Evolutionary conservation across 2,888 invertebrate genomes (phyloP), one percentile per base, ranked within the genome.

Genomic region (Clanis bilineata): DNA sequence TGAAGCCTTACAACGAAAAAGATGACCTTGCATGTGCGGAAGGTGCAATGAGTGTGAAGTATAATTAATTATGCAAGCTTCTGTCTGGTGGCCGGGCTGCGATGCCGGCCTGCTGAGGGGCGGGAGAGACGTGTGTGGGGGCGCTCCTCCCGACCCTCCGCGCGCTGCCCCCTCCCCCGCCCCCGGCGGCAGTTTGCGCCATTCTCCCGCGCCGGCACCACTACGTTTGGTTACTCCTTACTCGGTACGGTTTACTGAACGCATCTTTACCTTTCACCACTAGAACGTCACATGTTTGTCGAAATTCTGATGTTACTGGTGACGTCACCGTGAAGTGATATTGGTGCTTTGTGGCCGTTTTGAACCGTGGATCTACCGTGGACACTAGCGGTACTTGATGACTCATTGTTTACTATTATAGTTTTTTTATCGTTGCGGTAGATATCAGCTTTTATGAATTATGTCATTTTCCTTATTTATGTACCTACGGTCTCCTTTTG

Each of bases 21-120:
- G 77, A 76, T 87, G 89, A 90, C 91, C 90, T 90, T 90, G 88
- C 78, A 73, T 79, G 76, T 75, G 72, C 81, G 83, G 83, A 88
- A 88, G 83, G 80, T 78, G 85, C 84, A 85, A 77, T 80, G 77
- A 81, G 84, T 86, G 86, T 83, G 79, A 83, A 85, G 82, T 83
- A 75, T 84, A 83, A 88, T 87, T 87, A 88, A 89, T 88, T 89
- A 90, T 90, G 88, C 87, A 88, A 87, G 85, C 84, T 80, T 73
- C 84, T 84, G 86, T 88, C 88, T 88, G 86, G 81, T 83, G 79
- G 83, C 79, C 77, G 79, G 80, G 80, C 74, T 66, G 66, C 69
- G 73, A 66, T 71, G 66, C 64, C 65, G 59, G 58, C 66, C 59
- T 61, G 66, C 64, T 66, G 59, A 60, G 63, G 67, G 69, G 60